Conservation (phyloP, 2,797 vertebrate genomes). For the Lindbergichthys nudifrons region DNA sequence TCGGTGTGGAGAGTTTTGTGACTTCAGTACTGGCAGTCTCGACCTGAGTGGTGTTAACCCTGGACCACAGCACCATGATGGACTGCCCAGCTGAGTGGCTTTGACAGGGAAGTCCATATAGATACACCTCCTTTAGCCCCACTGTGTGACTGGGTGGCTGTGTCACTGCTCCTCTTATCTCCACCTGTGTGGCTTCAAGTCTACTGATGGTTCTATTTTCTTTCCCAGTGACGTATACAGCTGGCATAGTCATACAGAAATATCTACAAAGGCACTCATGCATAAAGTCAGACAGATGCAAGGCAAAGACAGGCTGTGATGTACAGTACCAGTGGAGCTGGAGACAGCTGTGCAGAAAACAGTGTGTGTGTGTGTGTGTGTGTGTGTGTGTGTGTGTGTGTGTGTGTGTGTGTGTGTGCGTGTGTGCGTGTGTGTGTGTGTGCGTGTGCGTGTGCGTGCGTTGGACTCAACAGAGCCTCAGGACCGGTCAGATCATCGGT, state of each 20-base stretch:
- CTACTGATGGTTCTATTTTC: background rate
- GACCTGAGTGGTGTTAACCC: conserved; percentile 66
- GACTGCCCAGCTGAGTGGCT: conserved; percentile 68
- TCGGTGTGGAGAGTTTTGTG: conserved; percentile 60
- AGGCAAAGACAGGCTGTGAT: conserved; percentile 24
- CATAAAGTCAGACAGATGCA: conserved; percentile 45
- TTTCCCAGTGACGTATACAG: conserved; percentile 37
- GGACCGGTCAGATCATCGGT: conserved; percentile 46
- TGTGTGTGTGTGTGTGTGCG: background rate
- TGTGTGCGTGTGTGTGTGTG: conserved; percentile 10
- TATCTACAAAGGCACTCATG: conserved; percentile 37
- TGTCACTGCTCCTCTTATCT: conserved; percentile 42
- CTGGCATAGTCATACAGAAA: conserved; percentile 34
- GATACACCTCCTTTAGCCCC: conserved; percentile 58
- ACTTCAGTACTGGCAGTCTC: conserved; percentile 70
- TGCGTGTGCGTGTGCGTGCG: too few species aligned
- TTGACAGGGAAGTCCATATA: conserved; percentile 76
- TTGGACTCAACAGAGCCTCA: conserved; percentile 45
- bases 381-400: background rate
- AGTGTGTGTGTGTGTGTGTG: background rate
- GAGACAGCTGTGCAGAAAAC: conserved; percentile 35
- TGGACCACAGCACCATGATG: conserved; percentile 65
- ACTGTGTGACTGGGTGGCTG: conserved; percentile 42
- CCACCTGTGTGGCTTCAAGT: conserved; percentile 38
- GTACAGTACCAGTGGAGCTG: conserved; percentile 18